Evolutionary conservation across 1,140 invertebrate genomes (phyloP).

Genomic region (Brachionus plicatilis): DNA sequence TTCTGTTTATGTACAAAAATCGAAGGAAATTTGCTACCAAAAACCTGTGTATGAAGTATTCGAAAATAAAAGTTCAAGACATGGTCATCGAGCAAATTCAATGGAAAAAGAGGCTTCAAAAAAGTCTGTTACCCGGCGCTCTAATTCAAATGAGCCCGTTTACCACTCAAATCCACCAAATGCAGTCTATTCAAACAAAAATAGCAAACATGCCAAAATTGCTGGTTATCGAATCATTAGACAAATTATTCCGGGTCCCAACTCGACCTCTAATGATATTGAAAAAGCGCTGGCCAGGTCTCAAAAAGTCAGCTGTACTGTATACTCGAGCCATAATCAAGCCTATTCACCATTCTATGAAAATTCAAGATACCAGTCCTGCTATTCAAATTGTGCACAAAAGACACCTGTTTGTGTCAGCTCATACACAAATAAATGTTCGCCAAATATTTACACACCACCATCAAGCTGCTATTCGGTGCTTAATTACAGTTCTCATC

Average conservation of each 20-base stretch:
- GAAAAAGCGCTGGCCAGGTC: conserved; percentile 2
- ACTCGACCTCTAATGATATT: not conserved
- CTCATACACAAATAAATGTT: not conserved
- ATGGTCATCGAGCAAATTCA: not conserved
- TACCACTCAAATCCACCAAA: not conserved
- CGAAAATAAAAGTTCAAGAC: not conserved
- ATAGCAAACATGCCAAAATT: not conserved
- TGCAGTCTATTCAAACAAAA: not conserved
- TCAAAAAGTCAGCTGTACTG: conserved; percentile 12
- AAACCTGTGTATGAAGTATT: not conserved
- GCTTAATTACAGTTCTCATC: not conserved
- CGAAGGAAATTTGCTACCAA: not conserved
- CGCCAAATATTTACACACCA: not conserved
- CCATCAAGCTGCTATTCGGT: conserved; percentile 6
- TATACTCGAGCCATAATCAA: conserved; percentile 2
- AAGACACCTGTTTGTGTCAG: too few species aligned
- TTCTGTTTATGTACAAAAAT: not conserved
- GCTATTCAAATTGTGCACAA: not conserved
- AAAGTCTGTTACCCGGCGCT: not conserved
- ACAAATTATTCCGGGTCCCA: conserved; percentile 25
- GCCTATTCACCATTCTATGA: not conserved
- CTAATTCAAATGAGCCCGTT: not conserved
- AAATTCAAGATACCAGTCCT: not conserved
- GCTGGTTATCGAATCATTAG: conserved; percentile 27
- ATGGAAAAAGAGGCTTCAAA: not conserved